Base-by-base conservation (phyloP, 1,140 invertebrate species). In the Caenorhabditis inopinata region DNA sequence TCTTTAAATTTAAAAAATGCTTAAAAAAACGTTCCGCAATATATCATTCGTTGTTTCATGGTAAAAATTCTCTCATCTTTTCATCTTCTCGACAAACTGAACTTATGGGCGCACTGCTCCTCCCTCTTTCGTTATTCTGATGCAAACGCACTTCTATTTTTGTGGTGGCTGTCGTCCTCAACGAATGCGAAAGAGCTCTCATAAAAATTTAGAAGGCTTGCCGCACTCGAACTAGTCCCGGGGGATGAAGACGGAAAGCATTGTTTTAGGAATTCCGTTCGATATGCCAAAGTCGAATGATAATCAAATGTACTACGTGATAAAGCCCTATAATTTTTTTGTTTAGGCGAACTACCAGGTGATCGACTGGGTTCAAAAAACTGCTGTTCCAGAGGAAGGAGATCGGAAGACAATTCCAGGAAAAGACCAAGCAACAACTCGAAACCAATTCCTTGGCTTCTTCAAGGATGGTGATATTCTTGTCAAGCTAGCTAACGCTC, bases 401-500 rank as follows among this genome's bases (percentile, higher is more conserved):
- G 74, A 83, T 23, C 73, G 79, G 16, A 35, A 47, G 62, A 45
- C 83, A 1, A 82, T 86, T 14, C 85, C 85, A n/a, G 80, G 82
- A 68, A 83, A 83, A 45, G 74, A 85, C 23, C 79, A 77, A 45
- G 46, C 58, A 27, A 84, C 85, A 29, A 85, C 85, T 77, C 82
- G 80, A 42, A 85, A 82, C 46, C 84, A 85, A 76, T 85, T 85
- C 82, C 58, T 85, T 9, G 62, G 46, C 18, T 83, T 82, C 77
- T 82, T 85, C 62, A 75, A 81, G 38, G 85, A 85, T 46, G 85
- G 85, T 16, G 51, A 75, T 23, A 7, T 85, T 16, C 83, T 85
- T n/a, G 79, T 78, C 16, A 74, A 85, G 38, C 75, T 85, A 46
- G 85, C 85, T 68, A 85, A 85, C 83, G 84, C 82, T 42, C 76